phyloP scores from a whole-genome alignment of 2,797 vertebrate genomes.

The Pseudotriccus pelzelni region DNA sequence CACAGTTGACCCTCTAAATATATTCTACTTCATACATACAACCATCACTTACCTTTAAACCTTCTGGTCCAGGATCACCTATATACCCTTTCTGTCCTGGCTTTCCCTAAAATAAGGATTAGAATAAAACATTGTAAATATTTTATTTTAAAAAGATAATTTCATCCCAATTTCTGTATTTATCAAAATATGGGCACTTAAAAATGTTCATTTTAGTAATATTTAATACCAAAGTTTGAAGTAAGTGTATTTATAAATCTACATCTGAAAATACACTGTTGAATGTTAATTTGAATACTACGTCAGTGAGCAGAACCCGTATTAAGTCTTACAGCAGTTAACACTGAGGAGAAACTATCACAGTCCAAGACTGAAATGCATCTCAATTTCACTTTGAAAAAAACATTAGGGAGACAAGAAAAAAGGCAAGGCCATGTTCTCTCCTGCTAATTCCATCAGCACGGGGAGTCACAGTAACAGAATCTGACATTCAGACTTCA shows the following conservation, averaged over 20 bases:
- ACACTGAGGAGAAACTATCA: background rate
- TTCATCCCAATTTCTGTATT: background rate
- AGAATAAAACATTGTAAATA: background rate
- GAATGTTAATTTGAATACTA: background rate
- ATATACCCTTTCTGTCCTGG: slow-evolving; percentile 86
- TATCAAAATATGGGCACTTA: background rate
- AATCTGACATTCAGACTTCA: background rate
- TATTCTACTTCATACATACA: background rate
- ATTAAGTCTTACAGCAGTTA: background rate
- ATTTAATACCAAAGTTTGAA: background rate
- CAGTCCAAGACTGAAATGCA: background rate
- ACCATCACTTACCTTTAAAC: slow-evolving; percentile 79
- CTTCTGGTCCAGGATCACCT: slow-evolving; percentile 88
- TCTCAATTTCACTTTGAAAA: background rate
- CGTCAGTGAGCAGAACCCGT: background rate
- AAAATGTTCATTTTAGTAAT: background rate
- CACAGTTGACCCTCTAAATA: background rate
- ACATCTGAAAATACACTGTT: background rate
- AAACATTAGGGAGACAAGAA: background rate
- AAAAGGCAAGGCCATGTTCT: background rate
- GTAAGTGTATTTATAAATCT: background rate
- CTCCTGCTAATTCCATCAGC: background rate
- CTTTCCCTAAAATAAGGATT: slow-evolving; percentile 82
- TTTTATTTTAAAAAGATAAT: background rate
- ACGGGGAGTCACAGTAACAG: background rate